A percentile compares a stretch with the other conserved stretches of the same genome.
Conservation (phyloP, 2,113 vertebrate genomes). For the Haemorhous mexicanus region DNA sequence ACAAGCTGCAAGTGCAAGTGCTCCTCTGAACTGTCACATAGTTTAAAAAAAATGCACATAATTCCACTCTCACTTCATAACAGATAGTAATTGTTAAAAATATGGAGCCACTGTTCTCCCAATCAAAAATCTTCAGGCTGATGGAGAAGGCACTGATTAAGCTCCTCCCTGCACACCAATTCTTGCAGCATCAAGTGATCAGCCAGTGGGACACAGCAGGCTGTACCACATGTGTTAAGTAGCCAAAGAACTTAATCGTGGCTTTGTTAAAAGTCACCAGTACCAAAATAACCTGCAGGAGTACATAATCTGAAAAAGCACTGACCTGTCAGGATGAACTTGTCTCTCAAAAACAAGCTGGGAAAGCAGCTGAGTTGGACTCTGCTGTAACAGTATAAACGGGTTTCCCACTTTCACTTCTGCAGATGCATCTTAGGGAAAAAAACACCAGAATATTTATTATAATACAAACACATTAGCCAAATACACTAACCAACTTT, state of each 20-base stretch:
- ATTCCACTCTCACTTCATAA: background rate
- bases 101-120: background rate
- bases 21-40: background rate
- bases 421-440: conserved; percentile 72
- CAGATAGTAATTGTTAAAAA: background rate
- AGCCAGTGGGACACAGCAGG: background rate
- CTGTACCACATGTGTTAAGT: background rate
- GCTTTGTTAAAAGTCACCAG: background rate
- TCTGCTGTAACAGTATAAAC: conserved; percentile 88
- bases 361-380: conserved; percentile 87
- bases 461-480: background rate
- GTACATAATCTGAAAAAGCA: background rate
- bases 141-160: background rate
- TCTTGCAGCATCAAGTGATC: background rate
- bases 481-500: background rate
- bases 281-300: background rate
- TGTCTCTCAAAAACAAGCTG: conserved; percentile 93
- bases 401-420: conserved; percentile 91
- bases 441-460: background rate
- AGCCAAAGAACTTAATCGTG: background rate
- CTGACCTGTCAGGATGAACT: conserved; percentile 90
- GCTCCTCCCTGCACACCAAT: background rate
- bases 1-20: background rate
- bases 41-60: background rate
- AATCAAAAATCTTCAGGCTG: background rate